Percentiles rank a stretch among this genome's conserved stretches.
Evolutionary conservation across 1,140 invertebrate species (phyloP).

Genomic region (Brachionus plicatilis): DNA sequence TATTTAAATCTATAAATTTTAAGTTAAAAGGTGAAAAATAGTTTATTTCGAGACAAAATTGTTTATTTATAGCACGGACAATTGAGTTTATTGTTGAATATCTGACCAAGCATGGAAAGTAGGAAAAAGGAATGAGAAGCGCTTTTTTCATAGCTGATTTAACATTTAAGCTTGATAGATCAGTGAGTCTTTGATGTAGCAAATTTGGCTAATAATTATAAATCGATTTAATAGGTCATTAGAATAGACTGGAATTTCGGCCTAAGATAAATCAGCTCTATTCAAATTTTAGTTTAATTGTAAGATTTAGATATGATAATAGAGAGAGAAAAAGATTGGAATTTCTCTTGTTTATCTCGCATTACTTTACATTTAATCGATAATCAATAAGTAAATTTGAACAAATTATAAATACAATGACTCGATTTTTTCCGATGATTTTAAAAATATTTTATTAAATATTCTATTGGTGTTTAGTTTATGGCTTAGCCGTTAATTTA

Average conservation of each 20-base stretch:
- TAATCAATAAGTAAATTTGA: constrained; percentile 15
- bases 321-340: neutral
- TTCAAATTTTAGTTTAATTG: constrained; percentile 2
- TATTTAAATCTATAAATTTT: neutral
- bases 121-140: neutral
- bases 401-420: neutral
- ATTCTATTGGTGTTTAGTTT: neutral
- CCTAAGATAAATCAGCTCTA: neutral
- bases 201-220: constrained; percentile 2
- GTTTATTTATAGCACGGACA: neutral
- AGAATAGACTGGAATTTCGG: constrained; percentile 17
- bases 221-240: neutral
- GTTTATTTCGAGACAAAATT: neutral
- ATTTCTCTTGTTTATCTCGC: neutral
- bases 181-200: neutral
- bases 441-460: neutral
- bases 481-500: neutral
- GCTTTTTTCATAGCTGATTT: constrained; percentile 22
- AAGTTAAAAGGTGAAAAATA: neutral
- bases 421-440: neutral
- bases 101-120: neutral
- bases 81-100: constrained; percentile 2
- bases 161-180: neutral
- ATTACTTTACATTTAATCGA: constrained; percentile 3
- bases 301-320: neutral